A percentile compares a stretch with the other conserved stretches of the same genome.
Conservation (phyloP, 2,888 invertebrate species). For the Amiota mariae region DNA sequence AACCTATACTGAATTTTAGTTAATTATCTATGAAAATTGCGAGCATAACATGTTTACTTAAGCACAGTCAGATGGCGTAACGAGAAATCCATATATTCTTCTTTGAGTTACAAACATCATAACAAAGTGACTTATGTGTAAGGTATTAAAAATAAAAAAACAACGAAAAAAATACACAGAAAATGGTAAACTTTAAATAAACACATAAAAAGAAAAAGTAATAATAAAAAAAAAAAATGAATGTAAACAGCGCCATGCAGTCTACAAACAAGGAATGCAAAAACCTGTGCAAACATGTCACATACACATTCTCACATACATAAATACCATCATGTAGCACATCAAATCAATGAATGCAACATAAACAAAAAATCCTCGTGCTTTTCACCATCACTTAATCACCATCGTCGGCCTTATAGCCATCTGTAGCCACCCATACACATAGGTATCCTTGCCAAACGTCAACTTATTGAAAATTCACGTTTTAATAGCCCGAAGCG, state of each 20-base stretch:
- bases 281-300: conserved; percentile 26
- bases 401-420: too few species aligned
- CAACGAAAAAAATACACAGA: neutral
- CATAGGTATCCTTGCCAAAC: conserved; percentile 14
- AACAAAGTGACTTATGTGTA: neutral
- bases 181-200: neutral
- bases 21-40: conserved; percentile 37
- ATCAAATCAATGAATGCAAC: conserved; percentile 23
- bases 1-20: too few species aligned
- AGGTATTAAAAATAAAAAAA: neutral
- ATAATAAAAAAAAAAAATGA: neutral
- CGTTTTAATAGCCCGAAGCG: conserved; percentile 27
- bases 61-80: too few species aligned
- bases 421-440: too few species aligned
- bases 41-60: too few species aligned
- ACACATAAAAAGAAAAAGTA: neutral
- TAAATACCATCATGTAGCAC: neutral
- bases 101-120: neutral
- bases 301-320: conserved; percentile 15
- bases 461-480: conserved; percentile 34
- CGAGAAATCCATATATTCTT: too few species aligned
- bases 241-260: conserved; percentile 5
- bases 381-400: neutral
- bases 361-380: conserved; percentile 11
- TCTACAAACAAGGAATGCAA: conserved; percentile 26